Conservation (phyloP, 1,140 invertebrate species). For the Orius insidiosus region DNA sequence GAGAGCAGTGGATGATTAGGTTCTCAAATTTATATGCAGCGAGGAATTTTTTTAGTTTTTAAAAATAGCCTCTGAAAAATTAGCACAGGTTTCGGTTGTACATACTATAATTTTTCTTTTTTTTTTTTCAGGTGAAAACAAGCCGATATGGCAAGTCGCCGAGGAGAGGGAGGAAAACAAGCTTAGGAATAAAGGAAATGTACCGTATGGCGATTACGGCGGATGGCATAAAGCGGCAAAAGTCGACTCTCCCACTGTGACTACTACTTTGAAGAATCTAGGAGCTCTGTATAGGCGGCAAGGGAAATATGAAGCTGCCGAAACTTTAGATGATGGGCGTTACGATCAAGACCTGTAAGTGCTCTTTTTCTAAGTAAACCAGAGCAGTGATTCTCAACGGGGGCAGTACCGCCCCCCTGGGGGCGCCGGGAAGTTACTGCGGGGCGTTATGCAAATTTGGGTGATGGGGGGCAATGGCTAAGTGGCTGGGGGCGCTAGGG, state of each 20-base stretch:
- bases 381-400: too few relatives aligned
- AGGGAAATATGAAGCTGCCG: constrained; percentile 89
- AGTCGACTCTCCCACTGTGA: constrained; percentile 93
- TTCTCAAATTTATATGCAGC: too few relatives aligned
- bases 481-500: too few relatives aligned
- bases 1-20: constrained; percentile 3
- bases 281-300: constrained; percentile 92
- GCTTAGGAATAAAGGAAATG: constrained; percentile 76
- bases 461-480: too few relatives aligned
- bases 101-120: constrained; percentile 13
- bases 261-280: constrained; percentile 91
- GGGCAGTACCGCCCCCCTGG: too few relatives aligned
- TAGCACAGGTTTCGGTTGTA: constrained; percentile 3
- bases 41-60: too few relatives aligned
- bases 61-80: too few relatives aligned
- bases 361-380: too few relatives aligned
- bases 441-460: too few relatives aligned
- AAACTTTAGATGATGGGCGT: constrained; percentile 92
- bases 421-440: too few relatives aligned
- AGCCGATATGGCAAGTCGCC: constrained; percentile 98
- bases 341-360: constrained; percentile 61
- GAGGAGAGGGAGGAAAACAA: constrained; percentile 94
- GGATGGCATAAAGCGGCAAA: constrained; percentile 98
- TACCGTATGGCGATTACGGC: constrained; percentile 84
- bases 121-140: constrained; percentile 65